Conservation (phyloP, 2,797 vertebrate species). For the Chromis chromis region DNA sequence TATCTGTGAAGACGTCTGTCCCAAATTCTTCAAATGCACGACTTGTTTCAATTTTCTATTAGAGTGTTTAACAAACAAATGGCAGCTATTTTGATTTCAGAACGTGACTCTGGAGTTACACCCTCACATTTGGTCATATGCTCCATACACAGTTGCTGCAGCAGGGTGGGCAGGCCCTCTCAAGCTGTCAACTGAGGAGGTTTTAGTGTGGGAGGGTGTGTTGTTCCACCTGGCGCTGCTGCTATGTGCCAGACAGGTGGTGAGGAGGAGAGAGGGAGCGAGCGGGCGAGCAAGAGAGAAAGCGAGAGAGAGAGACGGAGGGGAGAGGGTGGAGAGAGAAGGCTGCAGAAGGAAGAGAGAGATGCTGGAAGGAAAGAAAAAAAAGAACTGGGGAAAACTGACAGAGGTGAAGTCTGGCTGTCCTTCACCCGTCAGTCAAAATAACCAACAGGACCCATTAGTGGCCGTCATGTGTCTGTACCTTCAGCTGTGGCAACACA, state of each 20-base stretch:
- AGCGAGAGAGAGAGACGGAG: neutral
- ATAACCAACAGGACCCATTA: conserved; percentile 33
- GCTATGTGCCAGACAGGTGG: conserved; percentile 81
- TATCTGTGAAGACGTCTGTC: too few relatives aligned
- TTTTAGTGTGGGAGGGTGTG: conserved; percentile 59
- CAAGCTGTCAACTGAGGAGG: conserved; percentile 72
- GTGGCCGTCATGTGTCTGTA: conserved; percentile 35
- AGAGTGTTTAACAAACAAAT: neutral
- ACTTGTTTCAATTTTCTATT: neutral
- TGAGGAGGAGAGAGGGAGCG: conserved; percentile 54
- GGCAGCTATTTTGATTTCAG: conserved; percentile 19
- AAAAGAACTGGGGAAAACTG: neutral
- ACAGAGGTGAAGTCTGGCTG: conserved; percentile 13
- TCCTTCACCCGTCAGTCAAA: conserved; percentile 60
- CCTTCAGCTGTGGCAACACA: conserved; percentile 10
- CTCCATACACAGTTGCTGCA: conserved; percentile 71
- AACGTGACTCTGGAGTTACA: conserved; percentile 48
- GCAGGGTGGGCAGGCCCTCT: conserved; percentile 54
- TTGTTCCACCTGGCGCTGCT: conserved; percentile 78
- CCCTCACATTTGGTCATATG: conserved; percentile 67
- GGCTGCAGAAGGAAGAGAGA: conserved; percentile 16
- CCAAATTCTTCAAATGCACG: neutral
- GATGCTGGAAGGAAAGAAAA: neutral
- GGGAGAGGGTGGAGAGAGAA: neutral
- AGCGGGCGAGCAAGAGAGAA: neutral